These are phyloP conservation scores for Athalia cordata DNA, from an alignment of 2,888 invertebrate species.

Conservation along the genomic window DNA sequence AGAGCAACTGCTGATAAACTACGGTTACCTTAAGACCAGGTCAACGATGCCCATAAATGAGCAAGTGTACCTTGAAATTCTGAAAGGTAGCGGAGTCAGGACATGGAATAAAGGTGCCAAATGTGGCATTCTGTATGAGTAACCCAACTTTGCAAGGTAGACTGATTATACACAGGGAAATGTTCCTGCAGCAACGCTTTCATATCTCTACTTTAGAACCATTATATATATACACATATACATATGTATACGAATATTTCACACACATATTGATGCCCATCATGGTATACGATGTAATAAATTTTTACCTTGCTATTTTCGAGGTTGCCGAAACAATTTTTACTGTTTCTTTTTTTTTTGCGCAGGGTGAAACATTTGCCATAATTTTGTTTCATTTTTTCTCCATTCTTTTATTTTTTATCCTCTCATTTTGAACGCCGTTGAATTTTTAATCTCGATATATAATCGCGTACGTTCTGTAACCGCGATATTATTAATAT, in stretches of 20 bases:
- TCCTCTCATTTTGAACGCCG: neutral
- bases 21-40: slow-evolving; percentile 43
- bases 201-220: neutral
- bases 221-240: too few relatives aligned
- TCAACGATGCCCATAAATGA: slow-evolving; percentile 43
- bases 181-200: slow-evolving; percentile 1
- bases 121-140: slow-evolving; percentile 37
- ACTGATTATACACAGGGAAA: slow-evolving; percentile 24
- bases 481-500: slow-evolving; percentile 32
- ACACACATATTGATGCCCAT: too few relatives aligned
- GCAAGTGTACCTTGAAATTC: slow-evolving; percentile 43
- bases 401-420: too few relatives aligned
- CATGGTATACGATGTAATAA: too few relatives aligned
- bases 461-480: slow-evolving; percentile 11
- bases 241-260: too few relatives aligned
- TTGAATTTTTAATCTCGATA: slow-evolving; percentile 1
- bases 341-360: neutral
- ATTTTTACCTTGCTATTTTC: too few relatives aligned
- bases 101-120: slow-evolving; percentile 43
- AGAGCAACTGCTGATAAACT: slow-evolving; percentile 27
- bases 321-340: too few relatives aligned
- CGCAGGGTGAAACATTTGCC: neutral
- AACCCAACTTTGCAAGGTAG: slow-evolving; percentile 33
- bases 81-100: slow-evolving; percentile 40
- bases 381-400: neutral